Conservation (phyloP, 2,797 vertebrate species). For the Gymnopithys bicolor region DNA sequence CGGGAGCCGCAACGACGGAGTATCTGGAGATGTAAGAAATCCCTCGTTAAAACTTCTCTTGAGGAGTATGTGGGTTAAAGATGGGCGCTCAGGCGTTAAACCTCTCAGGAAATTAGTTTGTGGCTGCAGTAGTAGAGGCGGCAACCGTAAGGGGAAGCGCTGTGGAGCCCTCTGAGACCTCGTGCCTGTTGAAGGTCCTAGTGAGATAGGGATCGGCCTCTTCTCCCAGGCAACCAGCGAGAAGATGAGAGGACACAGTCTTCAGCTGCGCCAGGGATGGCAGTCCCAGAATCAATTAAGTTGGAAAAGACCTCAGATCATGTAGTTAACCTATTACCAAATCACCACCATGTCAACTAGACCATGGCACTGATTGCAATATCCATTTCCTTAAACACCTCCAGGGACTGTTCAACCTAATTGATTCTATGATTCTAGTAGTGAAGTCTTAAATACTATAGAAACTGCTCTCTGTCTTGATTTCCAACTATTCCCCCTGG, state of each 20-base stretch:
- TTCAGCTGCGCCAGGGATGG: neutral
- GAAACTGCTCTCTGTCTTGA: neutral
- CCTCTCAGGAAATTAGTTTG: rapidly evolving
- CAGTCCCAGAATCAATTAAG: neutral
- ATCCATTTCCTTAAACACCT: neutral
- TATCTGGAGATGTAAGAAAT: neutral
- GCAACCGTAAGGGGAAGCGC: neutral
- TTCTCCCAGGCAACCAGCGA: rapidly evolving
- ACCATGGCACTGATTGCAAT: neutral
- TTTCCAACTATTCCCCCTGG: neutral
- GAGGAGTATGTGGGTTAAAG: neutral
- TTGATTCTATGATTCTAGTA: neutral
- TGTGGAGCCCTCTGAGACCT: neutral
- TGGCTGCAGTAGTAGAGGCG: neutral
- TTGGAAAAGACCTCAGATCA: neutral
- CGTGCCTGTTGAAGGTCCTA: rapidly evolving
- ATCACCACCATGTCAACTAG: neutral
- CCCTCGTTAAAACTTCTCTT: neutral
- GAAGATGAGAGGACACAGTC: too few relatives aligned
- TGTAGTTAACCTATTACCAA: neutral
- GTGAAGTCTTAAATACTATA: neutral
- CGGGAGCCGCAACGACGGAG: neutral
- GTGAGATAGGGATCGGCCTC: rapidly evolving
- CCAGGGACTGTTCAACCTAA: neutral
- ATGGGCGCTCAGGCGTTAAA: rapidly evolving